Conservation (phyloP, 2,888 invertebrate species). For the Falcaria lacertinaria region DNA sequence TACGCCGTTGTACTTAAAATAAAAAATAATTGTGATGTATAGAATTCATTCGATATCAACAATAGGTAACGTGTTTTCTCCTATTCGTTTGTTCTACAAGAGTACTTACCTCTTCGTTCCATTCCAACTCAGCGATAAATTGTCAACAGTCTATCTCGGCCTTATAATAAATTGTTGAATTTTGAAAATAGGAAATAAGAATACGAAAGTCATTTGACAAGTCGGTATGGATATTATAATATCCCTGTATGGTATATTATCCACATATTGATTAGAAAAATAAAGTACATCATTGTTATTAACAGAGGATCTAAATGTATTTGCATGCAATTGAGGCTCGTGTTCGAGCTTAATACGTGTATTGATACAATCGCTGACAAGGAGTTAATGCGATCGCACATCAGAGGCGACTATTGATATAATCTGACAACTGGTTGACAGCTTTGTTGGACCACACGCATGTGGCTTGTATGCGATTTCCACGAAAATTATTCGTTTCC, state of each 20-base stretch:
- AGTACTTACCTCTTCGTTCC: too few relatives aligned
- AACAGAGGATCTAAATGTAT: conserved; percentile 35
- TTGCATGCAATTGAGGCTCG: conserved; percentile 18
- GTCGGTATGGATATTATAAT: too few relatives aligned
- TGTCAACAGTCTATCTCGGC: too few relatives aligned
- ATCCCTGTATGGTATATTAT: not conserved
- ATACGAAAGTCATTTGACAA: too few relatives aligned
- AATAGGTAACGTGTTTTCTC: too few relatives aligned
- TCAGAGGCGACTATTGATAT: conserved; percentile 45
- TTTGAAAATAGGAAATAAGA: too few relatives aligned
- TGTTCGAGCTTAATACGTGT: conserved; percentile 14
- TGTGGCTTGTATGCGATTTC: not conserved
- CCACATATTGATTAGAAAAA: conserved; percentile 1
- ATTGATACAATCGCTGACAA: conserved; percentile 44
- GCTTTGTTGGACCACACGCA: conserved; percentile 49
- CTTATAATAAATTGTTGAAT: too few relatives aligned
- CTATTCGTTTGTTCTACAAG: too few relatives aligned
- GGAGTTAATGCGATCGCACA: conserved; percentile 31
- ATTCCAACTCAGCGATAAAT: too few relatives aligned
- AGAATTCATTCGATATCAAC: too few relatives aligned
- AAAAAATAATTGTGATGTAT: conserved; percentile 9
- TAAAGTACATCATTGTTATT: conserved; percentile 14
- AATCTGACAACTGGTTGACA: conserved; percentile 51
- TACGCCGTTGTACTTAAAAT: conserved; percentile 17
- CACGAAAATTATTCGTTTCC: not conserved